Evolutionary conservation across 2,888 invertebrate genomes (phyloP).

Genomic region (Phasia obesa): DNA sequence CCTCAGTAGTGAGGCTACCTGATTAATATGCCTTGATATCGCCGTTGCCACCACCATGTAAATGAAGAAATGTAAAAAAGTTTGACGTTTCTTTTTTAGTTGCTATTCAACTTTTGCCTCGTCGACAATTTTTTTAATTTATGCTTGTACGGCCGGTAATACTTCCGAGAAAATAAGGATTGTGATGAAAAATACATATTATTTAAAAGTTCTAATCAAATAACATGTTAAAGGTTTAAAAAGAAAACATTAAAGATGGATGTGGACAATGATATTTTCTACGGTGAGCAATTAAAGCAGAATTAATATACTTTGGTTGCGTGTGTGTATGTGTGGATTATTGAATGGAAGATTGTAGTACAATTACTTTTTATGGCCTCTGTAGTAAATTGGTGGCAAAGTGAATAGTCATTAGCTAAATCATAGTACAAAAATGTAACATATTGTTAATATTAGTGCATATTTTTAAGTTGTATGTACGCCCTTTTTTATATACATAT

Average conservation of each 20-base stretch:
- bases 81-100: conserved; percentile 50
- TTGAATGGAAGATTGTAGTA: conserved; percentile 14
- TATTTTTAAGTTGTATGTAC: no score
- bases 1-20: no score
- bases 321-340: conserved; percentile 1
- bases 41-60: background rate
- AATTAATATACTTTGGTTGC: no score
- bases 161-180: background rate
- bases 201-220: background rate
- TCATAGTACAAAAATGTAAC: no score
- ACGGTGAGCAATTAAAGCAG: conserved; percentile 55
- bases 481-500: no score
- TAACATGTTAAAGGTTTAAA: conserved; percentile 40
- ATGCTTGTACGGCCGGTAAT: conserved; percentile 13
- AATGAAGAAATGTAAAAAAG: background rate
- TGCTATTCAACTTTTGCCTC: conserved; percentile 52
- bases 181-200: conserved; percentile 21
- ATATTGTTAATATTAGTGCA: no score
- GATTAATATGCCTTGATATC: no score
- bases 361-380: no score
- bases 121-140: conserved; percentile 56
- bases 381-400: conserved; percentile 9
- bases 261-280: conserved; percentile 67
- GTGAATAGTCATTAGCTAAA: no score
- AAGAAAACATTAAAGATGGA: conserved; percentile 58